Conservation (phyloP, 2,888 invertebrate species). For the Himalopsyche kuldschensis region DNA sequence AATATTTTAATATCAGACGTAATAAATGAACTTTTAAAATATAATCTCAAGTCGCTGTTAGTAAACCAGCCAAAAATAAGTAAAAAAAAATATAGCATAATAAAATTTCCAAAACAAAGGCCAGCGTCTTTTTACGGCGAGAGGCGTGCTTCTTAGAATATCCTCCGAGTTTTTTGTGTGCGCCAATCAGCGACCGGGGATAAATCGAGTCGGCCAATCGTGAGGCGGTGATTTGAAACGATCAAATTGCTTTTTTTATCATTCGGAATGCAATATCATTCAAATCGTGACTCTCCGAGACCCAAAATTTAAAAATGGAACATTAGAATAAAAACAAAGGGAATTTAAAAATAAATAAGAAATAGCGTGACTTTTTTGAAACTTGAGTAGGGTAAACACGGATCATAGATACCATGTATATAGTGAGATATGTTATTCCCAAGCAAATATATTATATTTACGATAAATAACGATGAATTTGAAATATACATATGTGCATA, state of each 20-base stretch:
- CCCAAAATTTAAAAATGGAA: background rate
- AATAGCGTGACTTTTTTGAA: background rate
- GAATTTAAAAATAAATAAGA: background rate
- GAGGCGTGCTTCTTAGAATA: background rate
- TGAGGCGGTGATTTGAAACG: background rate
- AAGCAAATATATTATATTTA: no score
- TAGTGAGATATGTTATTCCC: no score
- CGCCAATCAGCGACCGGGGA: background rate
- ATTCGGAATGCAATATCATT: background rate
- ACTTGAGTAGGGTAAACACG: background rate
- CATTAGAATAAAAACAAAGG: background rate
- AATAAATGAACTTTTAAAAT: no score
- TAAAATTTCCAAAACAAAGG: background rate
- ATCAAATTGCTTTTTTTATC: background rate
- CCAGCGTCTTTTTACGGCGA: background rate
- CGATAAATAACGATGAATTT: no score
- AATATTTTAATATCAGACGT: no score
- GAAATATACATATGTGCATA: no score
- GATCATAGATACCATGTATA: background rate
- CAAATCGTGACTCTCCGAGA: background rate
- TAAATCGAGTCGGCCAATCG: background rate
- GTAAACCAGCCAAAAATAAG: background rate
- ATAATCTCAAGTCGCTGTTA: background rate
- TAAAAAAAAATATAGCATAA: background rate
- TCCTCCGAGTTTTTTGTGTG: background rate